Percentiles rank a stretch among this genome's conserved stretches.
Evolutionary conservation across 2,113 vertebrate genomes (phyloP).

Genomic region (Dendrocopos noguchii): DNA sequence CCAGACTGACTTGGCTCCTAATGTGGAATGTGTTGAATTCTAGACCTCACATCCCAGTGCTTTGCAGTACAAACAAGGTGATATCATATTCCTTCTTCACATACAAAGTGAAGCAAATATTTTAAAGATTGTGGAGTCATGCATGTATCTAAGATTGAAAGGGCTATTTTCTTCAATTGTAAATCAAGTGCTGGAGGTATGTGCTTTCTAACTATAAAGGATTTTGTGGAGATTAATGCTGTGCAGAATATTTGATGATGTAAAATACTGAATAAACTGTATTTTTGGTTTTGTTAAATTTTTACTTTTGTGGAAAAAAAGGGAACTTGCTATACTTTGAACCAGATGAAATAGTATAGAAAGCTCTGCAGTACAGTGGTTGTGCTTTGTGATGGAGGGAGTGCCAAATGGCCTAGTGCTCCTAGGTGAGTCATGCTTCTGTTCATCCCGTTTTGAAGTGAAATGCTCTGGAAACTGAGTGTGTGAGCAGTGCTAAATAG

Average conservation of each 20-base stretch:
- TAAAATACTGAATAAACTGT: background rate
- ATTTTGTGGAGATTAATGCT: background rate
- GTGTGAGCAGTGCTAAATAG: slow-evolving; percentile 29
- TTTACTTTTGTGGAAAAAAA: background rate
- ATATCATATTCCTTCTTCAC: background rate
- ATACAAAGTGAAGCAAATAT: background rate
- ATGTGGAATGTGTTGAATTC: background rate
- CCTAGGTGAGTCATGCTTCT: slow-evolving; percentile 19
- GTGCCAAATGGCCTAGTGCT: slow-evolving; percentile 15
- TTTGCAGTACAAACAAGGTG: background rate
- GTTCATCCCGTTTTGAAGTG: slow-evolving; percentile 35
- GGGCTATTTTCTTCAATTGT: background rate
- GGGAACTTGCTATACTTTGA: background rate
- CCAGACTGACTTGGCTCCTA: background rate
- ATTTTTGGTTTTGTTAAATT: background rate
- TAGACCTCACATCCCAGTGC: background rate
- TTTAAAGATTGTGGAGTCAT: background rate
- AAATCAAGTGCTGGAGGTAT: background rate
- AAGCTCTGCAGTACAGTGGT: background rate
- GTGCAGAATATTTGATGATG: background rate
- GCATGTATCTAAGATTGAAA: background rate
- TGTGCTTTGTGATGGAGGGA: slow-evolving; percentile 35
- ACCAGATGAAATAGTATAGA: background rate
- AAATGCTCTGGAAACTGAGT: slow-evolving; percentile 58
- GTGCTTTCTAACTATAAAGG: background rate